These are phyloP conservation scores for Acipenser oxyrinchus DNA, from an alignment of 2,797 vertebrate genomes.

Conservation along the genomic window DNA sequence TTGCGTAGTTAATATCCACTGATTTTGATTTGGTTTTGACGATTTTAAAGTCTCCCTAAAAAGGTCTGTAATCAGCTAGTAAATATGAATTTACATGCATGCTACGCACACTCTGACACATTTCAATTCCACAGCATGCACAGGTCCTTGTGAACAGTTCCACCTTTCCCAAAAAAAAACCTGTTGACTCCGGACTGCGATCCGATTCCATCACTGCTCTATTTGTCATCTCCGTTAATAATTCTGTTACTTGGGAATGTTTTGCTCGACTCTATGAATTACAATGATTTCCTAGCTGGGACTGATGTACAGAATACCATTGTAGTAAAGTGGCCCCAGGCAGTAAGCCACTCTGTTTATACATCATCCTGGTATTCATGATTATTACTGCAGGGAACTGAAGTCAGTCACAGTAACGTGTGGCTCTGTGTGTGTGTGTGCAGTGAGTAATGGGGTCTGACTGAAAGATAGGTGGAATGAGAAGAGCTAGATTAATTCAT, in stretches of 20 bases:
- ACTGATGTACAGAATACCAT: background rate
- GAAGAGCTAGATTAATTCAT: no score
- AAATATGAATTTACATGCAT: no score
- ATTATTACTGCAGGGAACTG: background rate
- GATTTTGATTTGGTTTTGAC: no score
- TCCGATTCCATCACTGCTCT: background rate
- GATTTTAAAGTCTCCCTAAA: no score
- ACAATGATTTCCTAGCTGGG: background rate
- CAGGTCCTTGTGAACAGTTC: no score
- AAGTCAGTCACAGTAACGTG: background rate
- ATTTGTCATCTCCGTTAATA: slow-evolving; percentile 7
- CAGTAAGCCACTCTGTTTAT: background rate
- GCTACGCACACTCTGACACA: no score
- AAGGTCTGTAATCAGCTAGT: no score
- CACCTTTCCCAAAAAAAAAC: no score
- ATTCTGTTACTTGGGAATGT: slow-evolving; percentile 9
- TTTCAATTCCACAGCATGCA: no score
- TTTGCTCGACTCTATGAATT: background rate
- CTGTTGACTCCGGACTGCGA: no score
- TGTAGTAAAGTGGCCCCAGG: background rate
- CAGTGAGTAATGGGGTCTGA: background rate
- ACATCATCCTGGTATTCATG: background rate
- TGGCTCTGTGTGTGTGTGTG: background rate
- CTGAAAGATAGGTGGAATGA: background rate
- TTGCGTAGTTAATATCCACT: no score